Base-by-base conservation (phyloP, 2,797 vertebrate genomes). In the Ambastaia sidthimunki region DNA sequence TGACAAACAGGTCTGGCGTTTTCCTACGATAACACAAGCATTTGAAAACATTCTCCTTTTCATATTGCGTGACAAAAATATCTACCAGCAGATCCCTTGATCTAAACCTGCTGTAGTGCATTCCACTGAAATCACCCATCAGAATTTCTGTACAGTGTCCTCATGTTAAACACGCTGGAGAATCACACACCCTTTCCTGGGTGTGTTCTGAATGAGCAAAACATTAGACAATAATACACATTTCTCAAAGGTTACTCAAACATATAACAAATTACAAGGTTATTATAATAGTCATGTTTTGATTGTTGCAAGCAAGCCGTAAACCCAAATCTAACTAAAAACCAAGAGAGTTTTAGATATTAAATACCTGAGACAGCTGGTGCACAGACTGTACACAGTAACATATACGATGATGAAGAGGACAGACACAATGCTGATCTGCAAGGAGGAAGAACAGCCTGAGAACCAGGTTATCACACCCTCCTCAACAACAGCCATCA, bases 401-500 rank as follows among this genome's bases (percentile, higher is more conserved):
- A 89, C 37, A 77, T 84, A 85, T 44, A 92, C 85, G 62, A 92
- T 1, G 68, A 92, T 72, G 84, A 93, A 91, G 69, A 92, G 2
- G 1, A 88, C 79, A 25, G 90, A 90, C 85, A 92, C 68, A 80
- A 90, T 28, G 63, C 81, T 88, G 66, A 90, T 74, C 77, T 89
- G 91, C 16, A 89, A 71, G n/a, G 90, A 87, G 3, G 86, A 86
- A 72, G 86, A 66, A 78, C 63, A 87, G 5, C 18, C 54, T 19
- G 72, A 59, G 10, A 78, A 72, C 80, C 80, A 81, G 62, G 48
- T 10, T 52, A 55, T 55, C 13, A 23, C 31, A 18, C 82, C 80
- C 81, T 74, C 78, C 9, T 75, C 84, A 3, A 87, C 3, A 41
- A 89, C 88, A 89, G 92, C 91, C 92, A 94, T 94, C 16, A 13